phyloP scores from a whole-genome alignment of 2,888 invertebrate species.

The Oegoconia quadripuncta region DNA sequence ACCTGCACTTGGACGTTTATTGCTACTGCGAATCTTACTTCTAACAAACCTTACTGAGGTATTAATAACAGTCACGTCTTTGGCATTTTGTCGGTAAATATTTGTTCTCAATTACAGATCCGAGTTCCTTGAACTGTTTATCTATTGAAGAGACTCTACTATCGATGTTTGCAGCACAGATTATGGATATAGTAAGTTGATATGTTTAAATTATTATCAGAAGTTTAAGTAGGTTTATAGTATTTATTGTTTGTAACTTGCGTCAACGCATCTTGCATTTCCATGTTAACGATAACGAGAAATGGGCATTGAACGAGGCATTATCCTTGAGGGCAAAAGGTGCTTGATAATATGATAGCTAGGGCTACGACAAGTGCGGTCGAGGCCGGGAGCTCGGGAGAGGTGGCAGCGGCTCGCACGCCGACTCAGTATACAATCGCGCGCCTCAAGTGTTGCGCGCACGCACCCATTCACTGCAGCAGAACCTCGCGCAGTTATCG shows the following conservation, averaged over 20 bases:
- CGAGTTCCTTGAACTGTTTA: constrained; percentile 7
- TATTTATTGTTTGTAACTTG: not conserved
- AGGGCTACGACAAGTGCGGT: constrained; percentile 54
- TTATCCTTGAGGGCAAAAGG: constrained; percentile 69
- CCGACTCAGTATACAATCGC: constrained; percentile 69
- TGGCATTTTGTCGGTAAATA: constrained; percentile 26
- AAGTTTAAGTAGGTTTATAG: not conserved
- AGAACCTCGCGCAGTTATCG: constrained; percentile 41
- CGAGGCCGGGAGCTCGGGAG: constrained; percentile 70
- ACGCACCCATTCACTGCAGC: constrained; percentile 55
- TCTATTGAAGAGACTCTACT: not conserved
- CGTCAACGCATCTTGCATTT: constrained; percentile 7
- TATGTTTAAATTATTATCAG: not conserved
- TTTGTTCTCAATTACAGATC: constrained; percentile 3
- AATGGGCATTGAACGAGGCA: constrained; percentile 56
- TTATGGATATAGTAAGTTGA: too few relatives aligned
- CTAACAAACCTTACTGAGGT: constrained; percentile 2
- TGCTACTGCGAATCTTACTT: constrained; percentile 22
- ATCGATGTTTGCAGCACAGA: not conserved
- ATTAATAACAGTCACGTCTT: constrained; percentile 27
- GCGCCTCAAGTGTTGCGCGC: constrained; percentile 71
- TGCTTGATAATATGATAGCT: constrained; percentile 63
- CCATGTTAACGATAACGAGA: constrained; percentile 45
- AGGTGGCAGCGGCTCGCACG: constrained; percentile 57
- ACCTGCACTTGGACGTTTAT: constrained; percentile 36